Evolutionary conservation across 1,140 invertebrate species (phyloP), one percentile per base, ranked within the genome.

Genomic region (Popillia japonica): DNA sequence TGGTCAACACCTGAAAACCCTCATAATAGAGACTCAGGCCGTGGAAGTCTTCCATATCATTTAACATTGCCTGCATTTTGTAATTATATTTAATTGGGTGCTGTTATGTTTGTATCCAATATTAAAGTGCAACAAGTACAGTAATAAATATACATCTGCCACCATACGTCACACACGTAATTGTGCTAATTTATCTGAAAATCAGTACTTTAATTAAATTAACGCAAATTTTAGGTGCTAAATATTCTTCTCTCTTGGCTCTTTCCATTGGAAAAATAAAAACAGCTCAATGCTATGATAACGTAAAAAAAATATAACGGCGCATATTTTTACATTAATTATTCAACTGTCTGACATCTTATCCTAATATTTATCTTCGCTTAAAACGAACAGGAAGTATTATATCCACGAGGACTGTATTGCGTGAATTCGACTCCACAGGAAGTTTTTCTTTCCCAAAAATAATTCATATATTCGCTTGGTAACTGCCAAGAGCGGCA

Each of bases 271-370:
- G 2, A 55, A 17, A 55, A 55, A 4, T 17, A 55, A n/a, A 2
- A 55, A 6, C 3, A 17, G 11, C 14, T 55, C n/a, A 55, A 6
- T 7, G 48, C 6, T 55, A 55, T n/a, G 6, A n/a, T 17, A 1
- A 3, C 14, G 48, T n/a, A 3, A 68, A 9, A 34, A 27, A 68
- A 68, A 68, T 11, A 27, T 9, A 34, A 34, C 61, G 11, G 7
- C 48, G 48, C 61, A 68, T 68, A 68, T 27, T 68, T 68, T 34
- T 27, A 27, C 61, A 68, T 68, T 68, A 68, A 68, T 68, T 68
- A 68, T 68, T 68, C 61, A 68, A 27, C 22, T 34, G 10, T 68
- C 22, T 4, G 20, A 68, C 61, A 11, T 34, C 61, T 68, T 68
- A 68, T 27, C 20, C 61, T 22, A 68, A 68, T 68, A 68, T 68